Conservation (phyloP, 92 coral and sea anemone genomes). For the Zoanthus solanderi region DNA sequence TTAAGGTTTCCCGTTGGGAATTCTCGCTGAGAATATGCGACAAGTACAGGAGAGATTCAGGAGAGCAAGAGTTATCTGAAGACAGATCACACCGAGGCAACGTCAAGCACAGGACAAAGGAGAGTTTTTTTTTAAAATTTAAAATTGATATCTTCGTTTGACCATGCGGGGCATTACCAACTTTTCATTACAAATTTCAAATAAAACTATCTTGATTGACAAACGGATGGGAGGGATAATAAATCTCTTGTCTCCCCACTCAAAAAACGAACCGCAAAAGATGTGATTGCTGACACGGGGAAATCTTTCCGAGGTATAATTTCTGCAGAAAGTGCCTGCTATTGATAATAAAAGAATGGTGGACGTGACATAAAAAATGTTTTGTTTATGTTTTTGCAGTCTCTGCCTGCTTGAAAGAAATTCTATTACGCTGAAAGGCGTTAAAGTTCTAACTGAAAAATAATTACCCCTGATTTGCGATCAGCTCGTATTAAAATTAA, state of each 20-base stretch:
- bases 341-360: neutral
- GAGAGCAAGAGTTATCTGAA: slow-evolving; percentile 7
- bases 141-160: neutral
- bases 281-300: slow-evolving; percentile 10
- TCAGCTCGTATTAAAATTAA: neutral
- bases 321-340: neutral
- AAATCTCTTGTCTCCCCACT: slow-evolving; percentile 40
- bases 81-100: slow-evolving; percentile 5
- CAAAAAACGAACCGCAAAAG: slow-evolving; percentile 20
- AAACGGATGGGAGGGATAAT: slow-evolving; percentile 51
- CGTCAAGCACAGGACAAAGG: neutral
- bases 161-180: neutral
- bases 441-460: neutral
- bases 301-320: neutral
- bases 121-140: neutral
- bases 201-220: slow-evolving; percentile 44
- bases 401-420: slow-evolving; percentile 30
- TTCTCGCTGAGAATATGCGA: slow-evolving; percentile 42
- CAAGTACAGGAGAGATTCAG: slow-evolving; percentile 29
- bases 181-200: slow-evolving; percentile 28
- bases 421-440: neutral
- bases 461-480: slow-evolving; percentile 5
- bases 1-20: slow-evolving; percentile 31
- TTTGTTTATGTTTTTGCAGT: slow-evolving; percentile 26
- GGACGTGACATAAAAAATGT: slow-evolving; percentile 36